Conservation (phyloP, 2,888 invertebrate genomes). For the Spicauda simplicius region DNA sequence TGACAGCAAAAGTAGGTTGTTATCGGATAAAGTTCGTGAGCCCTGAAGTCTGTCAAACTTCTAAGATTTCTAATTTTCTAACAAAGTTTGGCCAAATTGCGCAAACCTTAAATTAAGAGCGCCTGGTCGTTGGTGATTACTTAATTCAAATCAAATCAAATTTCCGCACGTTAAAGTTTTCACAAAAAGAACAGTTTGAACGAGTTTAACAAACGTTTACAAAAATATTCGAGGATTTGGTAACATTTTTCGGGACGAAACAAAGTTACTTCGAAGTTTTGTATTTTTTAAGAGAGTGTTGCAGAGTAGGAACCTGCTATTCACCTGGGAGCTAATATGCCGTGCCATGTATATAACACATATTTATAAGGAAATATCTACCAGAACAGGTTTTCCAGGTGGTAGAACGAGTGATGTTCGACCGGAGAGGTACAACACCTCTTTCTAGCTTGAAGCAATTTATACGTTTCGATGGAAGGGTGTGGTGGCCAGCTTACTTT, state of each 20-base stretch:
- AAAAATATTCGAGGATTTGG: background rate
- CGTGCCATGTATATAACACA: no score
- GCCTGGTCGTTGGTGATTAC: background rate
- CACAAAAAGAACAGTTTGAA: background rate
- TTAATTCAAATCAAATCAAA: constrained; percentile 5
- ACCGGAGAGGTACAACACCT: no score
- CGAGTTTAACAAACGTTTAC: background rate
- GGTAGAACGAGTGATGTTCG: no score
- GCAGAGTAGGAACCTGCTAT: no score
- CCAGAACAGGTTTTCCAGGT: no score
- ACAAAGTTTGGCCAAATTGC: constrained; percentile 1
- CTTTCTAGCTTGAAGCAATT: no score
- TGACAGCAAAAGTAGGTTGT: background rate
- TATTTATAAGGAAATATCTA: no score
- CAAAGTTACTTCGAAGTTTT: no score
- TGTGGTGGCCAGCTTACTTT: no score
- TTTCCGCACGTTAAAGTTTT: background rate
- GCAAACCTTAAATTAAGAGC: constrained; percentile 5
- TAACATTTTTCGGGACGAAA: background rate
- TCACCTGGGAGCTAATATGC: no score
- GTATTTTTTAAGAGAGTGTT: no score
- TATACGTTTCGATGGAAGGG: no score
- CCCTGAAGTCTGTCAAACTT: constrained; percentile 1
- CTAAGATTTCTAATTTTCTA: constrained; percentile 6
- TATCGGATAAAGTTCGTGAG: background rate